Evolutionary conservation across 2,113 vertebrate species (phyloP).

Genomic region (Odontesthes bonariensis): DNA sequence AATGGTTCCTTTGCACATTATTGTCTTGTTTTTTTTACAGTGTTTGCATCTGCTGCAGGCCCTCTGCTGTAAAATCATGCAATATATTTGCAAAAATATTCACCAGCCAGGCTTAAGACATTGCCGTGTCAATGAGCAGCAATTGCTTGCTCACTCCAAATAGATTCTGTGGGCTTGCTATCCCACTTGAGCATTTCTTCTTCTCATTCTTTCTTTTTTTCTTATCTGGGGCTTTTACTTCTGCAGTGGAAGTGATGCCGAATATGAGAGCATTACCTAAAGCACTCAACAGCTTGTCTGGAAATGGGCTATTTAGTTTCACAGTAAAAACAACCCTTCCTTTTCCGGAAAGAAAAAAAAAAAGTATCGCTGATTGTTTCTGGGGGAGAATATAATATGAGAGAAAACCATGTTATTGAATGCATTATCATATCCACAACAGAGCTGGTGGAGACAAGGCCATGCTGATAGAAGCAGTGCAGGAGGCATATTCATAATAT

Average conservation of each 20-base stretch:
- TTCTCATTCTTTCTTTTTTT: slow-evolving; percentile 1
- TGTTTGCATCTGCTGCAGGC: slow-evolving; percentile 62
- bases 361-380: slow-evolving; percentile 40
- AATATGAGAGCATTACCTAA: slow-evolving; percentile 58
- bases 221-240: slow-evolving; percentile 32
- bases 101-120: slow-evolving; percentile 74
- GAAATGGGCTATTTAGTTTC: slow-evolving; percentile 61
- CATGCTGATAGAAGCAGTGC: slow-evolving; percentile 39
- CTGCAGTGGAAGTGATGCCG: slow-evolving; percentile 28
- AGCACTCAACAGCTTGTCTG: slow-evolving; percentile 63
- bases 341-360: slow-evolving; percentile 40
- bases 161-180: slow-evolving; percentile 59
- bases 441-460: slow-evolving; percentile 30
- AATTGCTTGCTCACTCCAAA: slow-evolving; percentile 72
- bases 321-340: slow-evolving; percentile 44
- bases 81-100: slow-evolving; percentile 84
- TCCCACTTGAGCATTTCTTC: slow-evolving; percentile 52
- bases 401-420: slow-evolving; percentile 55
- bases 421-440: slow-evolving; percentile 44
- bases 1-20: slow-evolving; percentile 55
- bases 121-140: slow-evolving; percentile 70
- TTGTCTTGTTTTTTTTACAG: slow-evolving; percentile 53
- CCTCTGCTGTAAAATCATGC: slow-evolving; percentile 81
- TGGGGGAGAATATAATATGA: slow-evolving; percentile 55
- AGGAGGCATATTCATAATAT: slow-evolving; percentile 45